Evolutionary conservation across 2,797 vertebrate genomes (phyloP).

Genomic region (Semotilus atromaculatus): DNA sequence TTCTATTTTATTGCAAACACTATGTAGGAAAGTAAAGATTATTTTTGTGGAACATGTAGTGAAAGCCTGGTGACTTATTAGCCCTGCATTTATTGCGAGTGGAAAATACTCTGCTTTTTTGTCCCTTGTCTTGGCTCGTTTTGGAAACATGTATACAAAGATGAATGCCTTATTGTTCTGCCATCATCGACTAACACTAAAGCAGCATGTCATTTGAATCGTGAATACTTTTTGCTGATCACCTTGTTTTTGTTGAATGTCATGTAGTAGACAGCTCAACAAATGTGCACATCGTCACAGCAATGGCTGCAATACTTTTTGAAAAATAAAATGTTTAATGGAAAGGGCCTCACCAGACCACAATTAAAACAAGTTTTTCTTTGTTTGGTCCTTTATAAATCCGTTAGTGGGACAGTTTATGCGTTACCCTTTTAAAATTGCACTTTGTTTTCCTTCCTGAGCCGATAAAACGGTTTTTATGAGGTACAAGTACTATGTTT

Average conservation of each 20-base stretch:
- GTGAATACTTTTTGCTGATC: not conserved
- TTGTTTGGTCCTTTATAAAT: not conserved
- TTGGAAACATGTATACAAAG: not conserved
- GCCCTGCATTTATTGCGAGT: not conserved
- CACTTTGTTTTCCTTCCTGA: slow-evolving; percentile 12
- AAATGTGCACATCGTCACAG: not conserved
- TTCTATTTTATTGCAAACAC: not conserved
- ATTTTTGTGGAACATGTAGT: not conserved
- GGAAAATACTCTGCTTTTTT: not conserved
- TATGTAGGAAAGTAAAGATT: slow-evolving; percentile 2
- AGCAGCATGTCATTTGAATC: not conserved
- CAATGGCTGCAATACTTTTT: not conserved
- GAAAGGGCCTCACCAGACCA: no score
- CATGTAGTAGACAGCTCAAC: not conserved
- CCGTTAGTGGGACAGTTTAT: not conserved
- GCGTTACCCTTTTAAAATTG: not conserved
- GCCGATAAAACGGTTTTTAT: not conserved
- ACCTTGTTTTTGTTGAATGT: not conserved
- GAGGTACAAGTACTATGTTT: slow-evolving; percentile 7
- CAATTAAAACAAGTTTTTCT: not conserved
- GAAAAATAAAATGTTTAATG: not conserved
- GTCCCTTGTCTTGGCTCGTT: not conserved
- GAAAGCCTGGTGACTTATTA: not conserved
- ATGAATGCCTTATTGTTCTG: slow-evolving; percentile 3
- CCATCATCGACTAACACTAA: slow-evolving; percentile 29